Base-by-base conservation (phyloP, 1,140 invertebrate genomes). In the Drosophila parvula region DNA sequence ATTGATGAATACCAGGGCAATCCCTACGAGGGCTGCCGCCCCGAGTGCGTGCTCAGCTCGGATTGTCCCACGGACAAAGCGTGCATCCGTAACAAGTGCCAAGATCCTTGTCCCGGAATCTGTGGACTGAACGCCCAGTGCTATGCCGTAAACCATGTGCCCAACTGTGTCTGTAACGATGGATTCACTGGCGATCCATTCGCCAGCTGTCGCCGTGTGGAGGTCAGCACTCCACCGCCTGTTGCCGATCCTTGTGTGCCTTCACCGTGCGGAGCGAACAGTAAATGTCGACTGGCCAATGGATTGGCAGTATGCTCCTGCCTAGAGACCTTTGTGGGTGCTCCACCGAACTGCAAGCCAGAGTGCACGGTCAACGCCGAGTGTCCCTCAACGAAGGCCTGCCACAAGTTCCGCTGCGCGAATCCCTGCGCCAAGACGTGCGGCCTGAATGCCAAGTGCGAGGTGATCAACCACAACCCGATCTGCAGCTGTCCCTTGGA, bases 231-330 rank as follows among this genome's bases (percentile, higher is more conserved):
- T 78, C 96, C 95, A 36, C 95, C 71, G 30, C 95, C 76, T 11
- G 61, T 71, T 0, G 57, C 47, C 3, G 91, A 95, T 92, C 96
- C 95, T 6, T 97, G 96, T 81, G 94, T 94, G 79, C 95, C 96
- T 67, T 96, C 95, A 11, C 96, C 96, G 5, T 98, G 97, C 92
- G 97, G 97, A 51, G 94, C 96, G 1, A 96, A 95, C 85, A 96
- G 95, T 78, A 94, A 96, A 79, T 97, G 96, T 84, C 92, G 95
- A 18, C 93, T 95, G 56, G 95, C 95, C 14, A 92, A 93, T 89
- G 96, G 95, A 38, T 94, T 94, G 67, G 95, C 96, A 1, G 94
- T 95, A 1, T 98, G 97, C 78, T 96, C 96, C 12, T 98, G 97
- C 91, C 88, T 97, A 55, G 96, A 96, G 9, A 94, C 94, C 44